phyloP scores from a whole-genome alignment of 2,113 vertebrate genomes.

The Indicator maculatus region DNA sequence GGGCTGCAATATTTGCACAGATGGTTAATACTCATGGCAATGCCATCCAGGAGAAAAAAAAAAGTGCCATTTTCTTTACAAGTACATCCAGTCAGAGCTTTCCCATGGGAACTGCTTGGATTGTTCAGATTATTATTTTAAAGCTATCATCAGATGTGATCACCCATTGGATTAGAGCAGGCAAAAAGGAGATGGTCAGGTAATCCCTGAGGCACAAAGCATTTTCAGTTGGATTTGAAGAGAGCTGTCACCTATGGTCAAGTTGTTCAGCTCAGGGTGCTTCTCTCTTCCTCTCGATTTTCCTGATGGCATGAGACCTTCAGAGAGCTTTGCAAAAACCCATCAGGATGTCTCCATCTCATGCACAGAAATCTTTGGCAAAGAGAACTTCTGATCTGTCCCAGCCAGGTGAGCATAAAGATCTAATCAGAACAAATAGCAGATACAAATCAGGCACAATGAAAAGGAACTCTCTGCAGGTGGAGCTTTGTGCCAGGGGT shows the following conservation, averaged over 20 bases:
- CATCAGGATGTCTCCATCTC: neutral
- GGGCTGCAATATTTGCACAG: neutral
- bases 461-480: neutral
- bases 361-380: neutral
- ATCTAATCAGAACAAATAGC: neutral
- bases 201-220: slow-evolving; percentile 23
- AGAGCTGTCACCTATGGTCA: neutral
- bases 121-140: slow-evolving; percentile 32
- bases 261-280: neutral
- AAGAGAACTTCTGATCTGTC: neutral
- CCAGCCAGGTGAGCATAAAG: neutral
- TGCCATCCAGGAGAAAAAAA: neutral
- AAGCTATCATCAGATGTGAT: slow-evolving; percentile 26
- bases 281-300: neutral
- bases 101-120: slow-evolving; percentile 32
- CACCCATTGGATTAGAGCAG: slow-evolving; percentile 25
- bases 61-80: slow-evolving; percentile 27
- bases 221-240: neutral
- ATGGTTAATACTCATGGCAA: neutral
- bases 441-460: neutral
- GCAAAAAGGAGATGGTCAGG: slow-evolving; percentile 32
- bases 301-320: neutral
- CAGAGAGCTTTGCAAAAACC: neutral
- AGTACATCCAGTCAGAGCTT: neutral
- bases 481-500: neutral